These are phyloP conservation scores for Pipistrellus pipistrellus DNA, from an alignment of 2,797 vertebrate species.

Conservation along the genomic window DNA sequence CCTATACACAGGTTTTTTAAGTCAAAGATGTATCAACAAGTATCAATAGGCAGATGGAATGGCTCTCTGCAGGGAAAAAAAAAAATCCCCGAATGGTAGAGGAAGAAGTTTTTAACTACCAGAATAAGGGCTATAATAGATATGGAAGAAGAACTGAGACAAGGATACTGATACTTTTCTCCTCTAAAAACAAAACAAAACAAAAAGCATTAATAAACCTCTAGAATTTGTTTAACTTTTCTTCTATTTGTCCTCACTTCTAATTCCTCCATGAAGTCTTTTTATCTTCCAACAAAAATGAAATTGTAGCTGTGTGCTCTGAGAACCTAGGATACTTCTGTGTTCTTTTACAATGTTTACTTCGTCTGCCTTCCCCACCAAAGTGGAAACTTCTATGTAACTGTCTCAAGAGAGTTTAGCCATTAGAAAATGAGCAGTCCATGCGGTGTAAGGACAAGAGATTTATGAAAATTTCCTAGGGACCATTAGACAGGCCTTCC, in stretches of 20 bases:
- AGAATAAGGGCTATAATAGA: background rate
- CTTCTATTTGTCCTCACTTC: background rate
- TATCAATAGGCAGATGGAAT: background rate
- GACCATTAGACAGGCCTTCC: background rate
- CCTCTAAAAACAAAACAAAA: background rate
- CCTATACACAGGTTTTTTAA: background rate
- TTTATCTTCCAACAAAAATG: slow-evolving; percentile 24
- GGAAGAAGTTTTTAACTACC: background rate
- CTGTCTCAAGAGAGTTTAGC: background rate
- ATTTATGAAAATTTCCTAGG: background rate
- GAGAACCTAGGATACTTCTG: background rate
- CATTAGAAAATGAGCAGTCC: background rate
- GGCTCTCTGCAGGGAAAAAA: background rate
- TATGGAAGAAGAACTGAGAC: background rate
- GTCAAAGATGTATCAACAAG: background rate
- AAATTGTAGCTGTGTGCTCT: background rate
- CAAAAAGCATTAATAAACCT: background rate
- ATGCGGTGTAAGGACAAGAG: background rate
- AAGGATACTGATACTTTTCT: background rate
- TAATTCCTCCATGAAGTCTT: background rate
- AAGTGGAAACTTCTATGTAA: background rate
- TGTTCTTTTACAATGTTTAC: background rate
- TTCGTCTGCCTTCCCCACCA: background rate
- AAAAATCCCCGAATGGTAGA: background rate
- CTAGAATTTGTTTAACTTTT: slow-evolving; percentile 33